These are phyloP conservation scores for Neomicropteryx cornuta DNA, from an alignment of 1,140 invertebrate species.

Conservation along the genomic window DNA sequence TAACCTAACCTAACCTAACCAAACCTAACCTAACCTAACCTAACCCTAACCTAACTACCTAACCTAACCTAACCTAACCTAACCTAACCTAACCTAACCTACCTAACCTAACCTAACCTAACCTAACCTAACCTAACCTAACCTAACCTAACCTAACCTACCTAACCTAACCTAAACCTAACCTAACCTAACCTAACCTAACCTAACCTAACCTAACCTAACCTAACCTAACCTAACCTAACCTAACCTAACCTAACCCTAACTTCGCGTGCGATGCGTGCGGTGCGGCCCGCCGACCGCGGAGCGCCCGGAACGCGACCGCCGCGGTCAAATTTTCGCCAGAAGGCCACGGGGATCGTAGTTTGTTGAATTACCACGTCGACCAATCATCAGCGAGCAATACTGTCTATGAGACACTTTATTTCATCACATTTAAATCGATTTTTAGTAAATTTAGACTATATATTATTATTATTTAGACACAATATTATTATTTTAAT, in stretches of 20 bases:
- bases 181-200: slow-evolving; percentile 10
- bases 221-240: slow-evolving; percentile 10
- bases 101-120: slow-evolving; percentile 10
- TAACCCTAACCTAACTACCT: slow-evolving; percentile 12
- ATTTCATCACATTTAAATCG: too few relatives aligned
- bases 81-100: slow-evolving; percentile 13
- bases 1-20: slow-evolving; percentile 14
- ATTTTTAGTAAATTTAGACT: too few relatives aligned
- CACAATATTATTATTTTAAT: too few relatives aligned
- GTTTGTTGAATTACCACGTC: too few relatives aligned
- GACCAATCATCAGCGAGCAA: too few relatives aligned
- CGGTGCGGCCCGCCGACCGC: too few relatives aligned
- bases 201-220: slow-evolving; percentile 10
- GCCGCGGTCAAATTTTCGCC: too few relatives aligned
- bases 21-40: slow-evolving; percentile 10
- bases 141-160: slow-evolving; percentile 16
- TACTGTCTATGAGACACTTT: too few relatives aligned
- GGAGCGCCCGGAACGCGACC: too few relatives aligned
- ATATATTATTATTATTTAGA: too few relatives aligned
- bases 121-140: slow-evolving; percentile 10
- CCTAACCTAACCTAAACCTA: slow-evolving; percentile 18
- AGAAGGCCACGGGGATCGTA: too few relatives aligned
- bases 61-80: slow-evolving; percentile 14
- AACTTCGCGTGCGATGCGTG: too few relatives aligned
- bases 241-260: slow-evolving; percentile 9